These are phyloP conservation scores for Parthenolecanium corni DNA, from an alignment of 2,888 invertebrate species.

Conservation along the genomic window DNA sequence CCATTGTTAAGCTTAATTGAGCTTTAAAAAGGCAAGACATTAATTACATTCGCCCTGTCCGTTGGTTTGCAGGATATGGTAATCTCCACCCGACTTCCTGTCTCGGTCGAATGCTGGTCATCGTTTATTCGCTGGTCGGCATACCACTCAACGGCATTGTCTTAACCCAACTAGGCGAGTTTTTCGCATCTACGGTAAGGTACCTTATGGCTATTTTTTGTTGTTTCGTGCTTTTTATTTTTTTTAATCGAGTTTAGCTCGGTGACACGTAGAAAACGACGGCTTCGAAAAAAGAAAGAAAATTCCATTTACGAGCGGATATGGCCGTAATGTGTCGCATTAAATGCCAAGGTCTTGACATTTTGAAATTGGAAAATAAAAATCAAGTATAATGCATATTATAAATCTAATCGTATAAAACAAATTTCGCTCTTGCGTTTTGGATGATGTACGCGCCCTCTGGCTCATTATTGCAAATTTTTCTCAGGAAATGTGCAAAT, in stretches of 20 bases:
- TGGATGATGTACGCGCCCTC: too few relatives aligned
- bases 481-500: too few relatives aligned
- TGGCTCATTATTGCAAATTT: too few relatives aligned
- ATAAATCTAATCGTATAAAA: too few relatives aligned
- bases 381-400: too few relatives aligned
- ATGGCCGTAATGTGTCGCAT: background rate
- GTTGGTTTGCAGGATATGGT: constrained; percentile 58
- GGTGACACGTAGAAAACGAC: background rate
- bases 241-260: constrained; percentile 2
- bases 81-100: constrained; percentile 75
- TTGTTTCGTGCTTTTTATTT: constrained; percentile 21
- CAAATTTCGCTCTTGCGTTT: too few relatives aligned
- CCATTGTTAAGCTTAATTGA: constrained; percentile 11
- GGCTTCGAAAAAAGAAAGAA: background rate
- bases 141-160: constrained; percentile 68
- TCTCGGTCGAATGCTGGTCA: constrained; percentile 70
- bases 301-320: background rate
- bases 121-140: constrained; percentile 74
- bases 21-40: background rate
- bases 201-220: too few relatives aligned
- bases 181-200: constrained; percentile 65
- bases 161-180: constrained; percentile 58
- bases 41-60: background rate
- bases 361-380: too few relatives aligned
- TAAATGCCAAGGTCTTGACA: background rate